Percentiles rank a stretch among this genome's conserved stretches.
Evolutionary conservation across 2,888 invertebrate genomes (phyloP).

Genomic region (Apodemia mormo): DNA sequence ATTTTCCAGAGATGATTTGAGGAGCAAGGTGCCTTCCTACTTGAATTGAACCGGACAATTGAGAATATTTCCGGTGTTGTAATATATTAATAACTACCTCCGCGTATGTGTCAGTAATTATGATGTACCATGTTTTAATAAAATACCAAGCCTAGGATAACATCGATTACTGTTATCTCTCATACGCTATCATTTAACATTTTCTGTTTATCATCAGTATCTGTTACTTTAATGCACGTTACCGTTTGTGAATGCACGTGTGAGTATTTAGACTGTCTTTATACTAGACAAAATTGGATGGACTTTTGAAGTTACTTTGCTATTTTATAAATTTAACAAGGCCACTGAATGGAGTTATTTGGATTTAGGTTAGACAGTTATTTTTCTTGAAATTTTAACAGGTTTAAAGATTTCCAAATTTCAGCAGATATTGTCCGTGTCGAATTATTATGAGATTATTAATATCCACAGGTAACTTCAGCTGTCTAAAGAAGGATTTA

Average conservation of each 20-base stretch:
- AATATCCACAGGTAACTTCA: slow-evolving; percentile 89
- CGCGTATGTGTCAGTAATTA: slow-evolving; percentile 81
- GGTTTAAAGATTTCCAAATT: slow-evolving; percentile 44
- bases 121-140: slow-evolving; percentile 67
- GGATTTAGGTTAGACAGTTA: slow-evolving; percentile 51
- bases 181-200: slow-evolving; percentile 44
- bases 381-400: slow-evolving; percentile 18
- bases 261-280: slow-evolving; percentile 43
- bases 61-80: slow-evolving; percentile 66
- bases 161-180: slow-evolving; percentile 37
- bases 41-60: slow-evolving; percentile 61
- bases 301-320: slow-evolving; percentile 45
- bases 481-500: slow-evolving; percentile 92
- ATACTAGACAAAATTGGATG: slow-evolving; percentile 29
- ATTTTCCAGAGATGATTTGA: slow-evolving; percentile 90
- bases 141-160: slow-evolving; percentile 40
- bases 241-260: slow-evolving; percentile 45
- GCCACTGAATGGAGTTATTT: slow-evolving; percentile 82
- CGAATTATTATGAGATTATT: slow-evolving; percentile 58
- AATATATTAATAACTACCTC: slow-evolving; percentile 56
- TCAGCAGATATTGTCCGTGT: slow-evolving; percentile 30
- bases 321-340: slow-evolving; percentile 66
- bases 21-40: slow-evolving; percentile 88
- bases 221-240: slow-evolving; percentile 43
- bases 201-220: slow-evolving; percentile 41